Percentiles rank a stretch among this genome's conserved stretches.
Conservation (phyloP, 2,113 vertebrate species). For the Grus americana region DNA sequence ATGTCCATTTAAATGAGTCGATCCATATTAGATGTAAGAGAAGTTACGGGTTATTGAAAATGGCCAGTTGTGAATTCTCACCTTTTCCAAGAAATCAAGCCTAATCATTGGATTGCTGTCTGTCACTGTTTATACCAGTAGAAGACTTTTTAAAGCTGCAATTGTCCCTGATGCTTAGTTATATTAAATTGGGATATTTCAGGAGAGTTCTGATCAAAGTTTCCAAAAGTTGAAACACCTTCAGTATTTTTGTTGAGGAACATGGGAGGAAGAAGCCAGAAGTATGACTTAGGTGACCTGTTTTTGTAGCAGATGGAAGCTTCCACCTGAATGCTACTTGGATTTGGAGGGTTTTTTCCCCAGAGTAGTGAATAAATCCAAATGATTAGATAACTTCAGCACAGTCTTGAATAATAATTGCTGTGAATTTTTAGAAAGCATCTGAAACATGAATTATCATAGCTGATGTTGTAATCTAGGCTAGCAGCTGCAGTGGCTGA, state of each 20-base stretch:
- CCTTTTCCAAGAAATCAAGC: background rate
- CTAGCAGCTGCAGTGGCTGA: background rate
- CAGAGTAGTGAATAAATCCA: background rate
- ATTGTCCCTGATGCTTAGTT: background rate
- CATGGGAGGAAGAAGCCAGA: background rate
- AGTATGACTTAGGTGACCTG: background rate
- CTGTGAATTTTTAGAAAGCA: background rate
- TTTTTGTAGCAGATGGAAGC: background rate
- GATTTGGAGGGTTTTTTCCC: background rate
- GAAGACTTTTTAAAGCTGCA: background rate
- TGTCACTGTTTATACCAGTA: fast-evolving
- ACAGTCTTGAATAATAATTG: background rate
- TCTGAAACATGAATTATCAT: background rate
- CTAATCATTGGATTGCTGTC: background rate
- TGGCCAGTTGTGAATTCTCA: background rate
- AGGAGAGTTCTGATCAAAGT: background rate
- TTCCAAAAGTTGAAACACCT: background rate
- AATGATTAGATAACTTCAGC: background rate
- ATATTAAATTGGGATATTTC: fast-evolving
- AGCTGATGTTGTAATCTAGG: background rate
- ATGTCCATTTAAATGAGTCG: fast-evolving
- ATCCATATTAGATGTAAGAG: background rate
- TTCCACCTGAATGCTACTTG: fast-evolving
- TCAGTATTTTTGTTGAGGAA: background rate
- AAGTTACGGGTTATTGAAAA: background rate